Base-by-base conservation (phyloP, 2,797 vertebrate genomes). In the Amblyopsis hoosieri region DNA sequence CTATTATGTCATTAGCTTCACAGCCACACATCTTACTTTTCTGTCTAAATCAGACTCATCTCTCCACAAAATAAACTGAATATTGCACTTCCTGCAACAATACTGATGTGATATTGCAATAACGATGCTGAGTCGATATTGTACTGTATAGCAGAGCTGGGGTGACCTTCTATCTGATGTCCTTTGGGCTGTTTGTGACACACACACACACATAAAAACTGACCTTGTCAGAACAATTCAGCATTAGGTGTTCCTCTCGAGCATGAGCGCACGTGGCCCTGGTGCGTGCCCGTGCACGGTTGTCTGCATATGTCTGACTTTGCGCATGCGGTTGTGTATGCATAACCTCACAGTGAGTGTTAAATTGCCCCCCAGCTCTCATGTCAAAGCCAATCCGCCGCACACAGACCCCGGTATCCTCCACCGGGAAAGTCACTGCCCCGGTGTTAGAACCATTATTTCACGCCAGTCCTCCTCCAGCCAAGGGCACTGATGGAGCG, bases 211-310 rank as follows among this genome's bases (percentile, higher is more conserved):
- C 62, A 82, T 62, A 74, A 80, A 60, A 53, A 49, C 60, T 81
- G 81, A 87, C 80, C 86, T 84, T 87, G 86, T 82, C 84, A 59
- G 65, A 78, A 52, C 59, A 29, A 13, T 46, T 85, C 67, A 62
- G 61, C 70, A 23, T 63, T 45, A 70, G 61, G 51, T 13, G 37
- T 64, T 45, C 73, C 33, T 65, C 53, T 64, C 31, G 29, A 13
- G 15, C 64, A 15, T 19, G n/a, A 2, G 47, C 4, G 50, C 15
- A 17, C n/a, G 33, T 12, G n/a, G 3, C n/a, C 47, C 12, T 57
- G 55, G 9, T 60, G 49, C 63, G 37, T 62, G 57, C 51, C n/a
- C 23, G 15, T 12, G 13, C 8, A 19, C 23, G 23, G 23, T 23
- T 23, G 23, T 23, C 23, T 55, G 57, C 23, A 12, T 57, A 2